phyloP scores from a whole-genome alignment of 1,140 invertebrate species.

The Nasonia giraulti region DNA sequence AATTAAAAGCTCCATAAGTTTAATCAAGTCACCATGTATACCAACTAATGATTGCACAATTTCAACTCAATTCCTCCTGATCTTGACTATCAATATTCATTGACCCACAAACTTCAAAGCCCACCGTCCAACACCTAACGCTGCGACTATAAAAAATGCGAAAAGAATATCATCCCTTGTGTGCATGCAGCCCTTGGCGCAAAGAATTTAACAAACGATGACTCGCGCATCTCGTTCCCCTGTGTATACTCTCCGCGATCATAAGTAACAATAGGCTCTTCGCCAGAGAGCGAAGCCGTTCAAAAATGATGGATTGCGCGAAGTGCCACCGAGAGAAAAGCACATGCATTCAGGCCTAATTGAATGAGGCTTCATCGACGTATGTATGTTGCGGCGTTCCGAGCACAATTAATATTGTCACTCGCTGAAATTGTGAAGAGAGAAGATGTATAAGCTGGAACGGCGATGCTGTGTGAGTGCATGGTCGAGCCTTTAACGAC shows the following conservation, averaged over 20 bases:
- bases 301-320: constrained; percentile 4
- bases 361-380: neutral
- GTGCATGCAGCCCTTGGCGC: neutral
- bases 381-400: neutral
- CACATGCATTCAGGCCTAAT: neutral
- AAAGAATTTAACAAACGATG: neutral
- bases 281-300: neutral
- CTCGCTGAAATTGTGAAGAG: neutral
- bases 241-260: neutral
- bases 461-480: neutral
- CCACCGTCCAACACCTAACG: neutral
- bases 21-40: too few relatives aligned
- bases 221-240: neutral
- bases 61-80: too few relatives aligned
- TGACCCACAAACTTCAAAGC: neutral
- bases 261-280: neutral
- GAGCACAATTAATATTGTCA: neutral
- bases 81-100: neutral
- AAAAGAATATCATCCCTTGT: neutral
- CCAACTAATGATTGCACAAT: too few relatives aligned
- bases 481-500: neutral
- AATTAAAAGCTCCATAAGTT: too few relatives aligned
- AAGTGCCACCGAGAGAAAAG: neutral
- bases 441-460: neutral
- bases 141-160: neutral